Evolutionary conservation across 2,888 invertebrate genomes (phyloP).

Genomic region (Lissocephala sabroskyi): DNA sequence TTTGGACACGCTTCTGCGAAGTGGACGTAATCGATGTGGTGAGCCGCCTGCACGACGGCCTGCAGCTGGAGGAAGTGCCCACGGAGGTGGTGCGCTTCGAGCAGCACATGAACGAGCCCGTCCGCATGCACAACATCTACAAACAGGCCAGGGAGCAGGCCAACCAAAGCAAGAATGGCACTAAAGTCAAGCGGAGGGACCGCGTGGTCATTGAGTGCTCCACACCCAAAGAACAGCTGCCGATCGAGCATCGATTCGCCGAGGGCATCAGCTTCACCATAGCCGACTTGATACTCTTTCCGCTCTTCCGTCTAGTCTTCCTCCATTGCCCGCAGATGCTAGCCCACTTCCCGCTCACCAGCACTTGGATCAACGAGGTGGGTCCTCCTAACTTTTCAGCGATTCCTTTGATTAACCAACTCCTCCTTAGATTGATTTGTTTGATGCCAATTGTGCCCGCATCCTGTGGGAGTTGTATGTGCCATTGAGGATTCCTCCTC

Average conservation of each 20-base stretch:
- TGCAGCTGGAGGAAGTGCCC: conserved; percentile 74
- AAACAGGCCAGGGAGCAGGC: conserved; percentile 79
- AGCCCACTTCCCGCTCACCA: conserved; percentile 76
- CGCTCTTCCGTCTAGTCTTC: conserved; percentile 79
- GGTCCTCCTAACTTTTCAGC: conserved; percentile 6
- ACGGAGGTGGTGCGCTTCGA: conserved; percentile 85
- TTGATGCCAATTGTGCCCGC: conserved; percentile 50
- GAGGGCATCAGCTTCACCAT: conserved; percentile 88
- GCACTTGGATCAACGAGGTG: conserved; percentile 77
- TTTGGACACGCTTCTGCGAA: conserved; percentile 96
- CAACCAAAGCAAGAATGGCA: conserved; percentile 61
- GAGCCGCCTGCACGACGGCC: conserved; percentile 70
- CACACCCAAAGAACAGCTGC: conserved; percentile 64
- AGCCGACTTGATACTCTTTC: conserved; percentile 86
- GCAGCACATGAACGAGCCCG: conserved; percentile 86
- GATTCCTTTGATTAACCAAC: too few species aligned
- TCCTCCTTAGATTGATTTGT: conserved; percentile 55
- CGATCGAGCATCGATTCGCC: conserved; percentile 80
- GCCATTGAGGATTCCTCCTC: conserved; percentile 11
- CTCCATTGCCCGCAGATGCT: conserved; percentile 67
- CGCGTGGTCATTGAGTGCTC: conserved; percentile 73
- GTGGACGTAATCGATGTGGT: conserved; percentile 80
- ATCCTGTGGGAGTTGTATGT: conserved; percentile 53
- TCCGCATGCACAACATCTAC: conserved; percentile 88
- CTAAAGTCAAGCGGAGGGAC: conserved; percentile 44